Percentiles rank a stretch among this genome's conserved stretches.
Evolutionary conservation across 2,113 vertebrate genomes (phyloP).

Genomic region (Malurus cyaneus): DNA sequence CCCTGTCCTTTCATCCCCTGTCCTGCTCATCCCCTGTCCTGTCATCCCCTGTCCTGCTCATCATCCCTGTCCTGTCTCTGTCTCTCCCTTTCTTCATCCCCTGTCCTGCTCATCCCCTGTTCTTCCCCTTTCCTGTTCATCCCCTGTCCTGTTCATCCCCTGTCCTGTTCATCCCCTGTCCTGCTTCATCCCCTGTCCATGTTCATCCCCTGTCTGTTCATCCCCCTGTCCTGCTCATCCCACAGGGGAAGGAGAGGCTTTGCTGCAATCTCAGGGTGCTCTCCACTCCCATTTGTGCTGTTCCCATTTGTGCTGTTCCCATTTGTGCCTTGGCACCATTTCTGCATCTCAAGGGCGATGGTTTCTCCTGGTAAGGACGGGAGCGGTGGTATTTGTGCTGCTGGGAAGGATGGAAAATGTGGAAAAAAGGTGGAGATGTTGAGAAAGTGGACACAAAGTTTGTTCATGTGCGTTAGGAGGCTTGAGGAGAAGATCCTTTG

Average conservation of each 20-base stretch:
- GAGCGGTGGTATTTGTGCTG: neutral
- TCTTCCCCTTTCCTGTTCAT: no score
- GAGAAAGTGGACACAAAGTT: neutral
- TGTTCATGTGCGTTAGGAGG: no score
- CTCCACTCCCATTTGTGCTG: neutral
- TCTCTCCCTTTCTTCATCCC: no score
- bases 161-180: no score
- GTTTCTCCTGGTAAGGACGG: neutral
- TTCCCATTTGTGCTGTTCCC: neutral
- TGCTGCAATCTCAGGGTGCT: neutral
- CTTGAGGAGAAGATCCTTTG: neutral
- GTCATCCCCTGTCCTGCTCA: fast-evolving
- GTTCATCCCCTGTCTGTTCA: no score
- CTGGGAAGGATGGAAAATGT: neutral
- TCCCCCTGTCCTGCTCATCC: neutral
- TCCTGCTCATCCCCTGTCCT: fast-evolving
- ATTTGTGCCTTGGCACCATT: neutral
- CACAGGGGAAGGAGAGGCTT: fast-evolving
- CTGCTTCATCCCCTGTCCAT: no score
- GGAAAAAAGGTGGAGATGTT: fast-evolving
- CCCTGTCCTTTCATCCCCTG: no score
- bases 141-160: no score
- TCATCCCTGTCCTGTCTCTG: no score
- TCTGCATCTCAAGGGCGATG: neutral
- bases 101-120: no score